These are phyloP conservation scores for Bradypodion ventrale DNA, from an alignment of 2,797 vertebrate genomes.

Conservation along the genomic window DNA sequence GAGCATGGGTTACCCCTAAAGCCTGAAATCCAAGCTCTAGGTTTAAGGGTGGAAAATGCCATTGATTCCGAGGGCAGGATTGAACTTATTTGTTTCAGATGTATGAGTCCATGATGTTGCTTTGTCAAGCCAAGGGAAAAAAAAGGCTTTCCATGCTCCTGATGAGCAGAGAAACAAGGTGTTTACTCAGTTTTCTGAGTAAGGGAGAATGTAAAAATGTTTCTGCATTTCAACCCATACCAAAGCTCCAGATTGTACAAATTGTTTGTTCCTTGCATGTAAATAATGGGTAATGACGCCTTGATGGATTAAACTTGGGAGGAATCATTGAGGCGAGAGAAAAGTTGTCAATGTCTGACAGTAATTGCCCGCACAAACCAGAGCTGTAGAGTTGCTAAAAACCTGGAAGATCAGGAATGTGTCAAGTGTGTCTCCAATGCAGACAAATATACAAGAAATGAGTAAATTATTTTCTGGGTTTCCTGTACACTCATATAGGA, in stretches of 20 bases:
- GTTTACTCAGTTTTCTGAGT: not conserved
- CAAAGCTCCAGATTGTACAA: slow-evolving; percentile 30
- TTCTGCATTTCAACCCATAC: slow-evolving; percentile 8
- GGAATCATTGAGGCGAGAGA: slow-evolving; percentile 67
- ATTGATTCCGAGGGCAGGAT: no score
- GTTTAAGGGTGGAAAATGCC: no score
- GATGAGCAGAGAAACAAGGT: not conserved
- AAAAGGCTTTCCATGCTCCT: not conserved
- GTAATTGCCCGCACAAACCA: slow-evolving; percentile 69
- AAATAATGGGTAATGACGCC: slow-evolving; percentile 59
- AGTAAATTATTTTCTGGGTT: not conserved
- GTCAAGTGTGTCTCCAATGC: slow-evolving; percentile 12
- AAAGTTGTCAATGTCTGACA: slow-evolving; percentile 69
- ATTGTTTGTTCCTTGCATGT: slow-evolving; percentile 59
- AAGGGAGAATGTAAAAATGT: not conserved
- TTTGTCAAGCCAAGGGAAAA: not conserved
- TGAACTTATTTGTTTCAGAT: not conserved
- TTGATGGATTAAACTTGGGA: slow-evolving; percentile 65
- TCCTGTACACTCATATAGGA: no score
- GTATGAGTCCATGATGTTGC: no score
- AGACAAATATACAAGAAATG: not conserved
- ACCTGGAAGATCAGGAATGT: slow-evolving; percentile 29
- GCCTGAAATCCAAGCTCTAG: not conserved
- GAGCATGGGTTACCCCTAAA: not conserved
- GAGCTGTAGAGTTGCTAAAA: slow-evolving; percentile 48